Evolutionary conservation across 2,797 vertebrate species (phyloP).

Genomic region (Ptychobarbus kaznakovi): DNA sequence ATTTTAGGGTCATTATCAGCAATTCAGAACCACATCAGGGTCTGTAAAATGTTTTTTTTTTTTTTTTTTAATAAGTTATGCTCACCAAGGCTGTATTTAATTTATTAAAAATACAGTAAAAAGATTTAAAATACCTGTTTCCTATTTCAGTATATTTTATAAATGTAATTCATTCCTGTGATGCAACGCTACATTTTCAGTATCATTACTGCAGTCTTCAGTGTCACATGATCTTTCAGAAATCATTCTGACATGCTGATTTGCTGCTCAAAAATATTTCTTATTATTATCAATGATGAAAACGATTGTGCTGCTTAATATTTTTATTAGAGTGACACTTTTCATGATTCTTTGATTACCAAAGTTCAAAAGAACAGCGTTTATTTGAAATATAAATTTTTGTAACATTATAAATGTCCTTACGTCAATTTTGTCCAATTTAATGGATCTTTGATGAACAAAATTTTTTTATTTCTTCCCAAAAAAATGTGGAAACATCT

Average conservation of each 20-base stretch:
- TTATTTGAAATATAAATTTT: neutral
- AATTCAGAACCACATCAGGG: neutral
- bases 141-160: neutral
- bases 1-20: neutral
- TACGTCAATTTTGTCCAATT: neutral
- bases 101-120: neutral
- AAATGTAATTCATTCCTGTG: neutral
- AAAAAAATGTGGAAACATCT: too few relatives aligned
- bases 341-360: neutral
- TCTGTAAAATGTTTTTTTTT: neutral
- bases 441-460: neutral
- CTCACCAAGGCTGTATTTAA: neutral
- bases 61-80: neutral
- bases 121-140: neutral
- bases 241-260: neutral
- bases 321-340: neutral
- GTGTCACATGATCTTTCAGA: neutral
- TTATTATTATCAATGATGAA: neutral
- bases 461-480: neutral
- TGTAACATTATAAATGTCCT: neutral
- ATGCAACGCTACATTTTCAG: neutral
- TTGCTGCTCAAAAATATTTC: neutral
- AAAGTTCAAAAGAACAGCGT: neutral
- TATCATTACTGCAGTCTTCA: neutral
- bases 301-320: neutral